Evolutionary conservation across 2,888 invertebrate species (phyloP).

Genomic region (Ectemnius continuus): DNA sequence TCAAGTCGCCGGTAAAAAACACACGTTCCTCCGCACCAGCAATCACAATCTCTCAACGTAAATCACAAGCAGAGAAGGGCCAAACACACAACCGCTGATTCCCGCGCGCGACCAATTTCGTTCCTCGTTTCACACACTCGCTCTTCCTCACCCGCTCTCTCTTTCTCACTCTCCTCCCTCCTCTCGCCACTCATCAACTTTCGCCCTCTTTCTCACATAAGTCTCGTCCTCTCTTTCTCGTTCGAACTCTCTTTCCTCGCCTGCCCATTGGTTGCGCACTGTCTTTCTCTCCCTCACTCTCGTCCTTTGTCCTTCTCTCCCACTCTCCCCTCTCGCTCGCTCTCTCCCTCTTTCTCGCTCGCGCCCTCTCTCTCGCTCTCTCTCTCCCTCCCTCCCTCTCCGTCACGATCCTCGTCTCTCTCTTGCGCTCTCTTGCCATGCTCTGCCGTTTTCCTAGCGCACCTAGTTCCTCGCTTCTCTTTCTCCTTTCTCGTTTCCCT

Average conservation of each 20-base stretch:
- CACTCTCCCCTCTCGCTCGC: constrained; percentile 16
- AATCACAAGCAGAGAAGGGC: constrained; percentile 70
- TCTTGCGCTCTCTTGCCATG: neutral
- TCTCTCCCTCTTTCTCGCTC: constrained; percentile 46
- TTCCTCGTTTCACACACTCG: constrained; percentile 72
- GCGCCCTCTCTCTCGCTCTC: constrained; percentile 35
- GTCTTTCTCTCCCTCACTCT: constrained; percentile 40
- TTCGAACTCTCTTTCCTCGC: constrained; percentile 7
- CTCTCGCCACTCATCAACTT: constrained; percentile 28
- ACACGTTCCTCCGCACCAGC: constrained; percentile 64
- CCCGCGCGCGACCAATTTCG: constrained; percentile 75
- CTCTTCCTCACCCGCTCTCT: constrained; percentile 57
- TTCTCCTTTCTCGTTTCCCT: constrained; percentile 17
- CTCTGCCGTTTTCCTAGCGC: neutral
- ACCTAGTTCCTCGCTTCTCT: constrained; percentile 16
- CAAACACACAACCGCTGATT: constrained; percentile 74
- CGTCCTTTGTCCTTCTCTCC: constrained; percentile 30
- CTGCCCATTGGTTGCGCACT: no score
- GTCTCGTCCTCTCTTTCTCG: constrained; percentile 12
- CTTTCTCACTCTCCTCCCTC: constrained; percentile 41
- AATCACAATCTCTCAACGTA: constrained; percentile 60
- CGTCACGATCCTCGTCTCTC: neutral
- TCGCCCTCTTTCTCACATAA: constrained; percentile 7
- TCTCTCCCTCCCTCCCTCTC: neutral
- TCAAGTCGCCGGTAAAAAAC: constrained; percentile 65